Evolutionary conservation across 2,797 vertebrate species (phyloP), one percentile per base, ranked within the genome.

Genomic region (Phoeniculus purpureus): DNA sequence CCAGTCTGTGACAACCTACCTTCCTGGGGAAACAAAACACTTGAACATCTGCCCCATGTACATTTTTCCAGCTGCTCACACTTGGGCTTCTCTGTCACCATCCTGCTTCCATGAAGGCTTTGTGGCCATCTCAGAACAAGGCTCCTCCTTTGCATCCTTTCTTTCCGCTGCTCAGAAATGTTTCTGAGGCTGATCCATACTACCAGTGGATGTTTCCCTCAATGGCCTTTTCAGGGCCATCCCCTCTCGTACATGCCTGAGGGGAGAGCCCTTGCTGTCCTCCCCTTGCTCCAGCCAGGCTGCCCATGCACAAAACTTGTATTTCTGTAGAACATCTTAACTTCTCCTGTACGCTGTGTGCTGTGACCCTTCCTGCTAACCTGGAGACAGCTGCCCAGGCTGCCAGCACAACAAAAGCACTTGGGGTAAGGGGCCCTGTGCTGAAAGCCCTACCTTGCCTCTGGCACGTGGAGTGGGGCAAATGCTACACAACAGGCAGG

Each of bases 231-330:
- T 55, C 3, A 11, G 48, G 52, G 56, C 43, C 43, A 43, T 60
- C 12, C 12, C 13, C 31, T 88, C 11, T 7, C 62, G 7, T 26
- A 37, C 0, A 0, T 3, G 3, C 19, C 25, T 2, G 2, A 54
- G 55, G 72, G 22, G 59, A 87, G 48, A 81, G 56, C 26, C 14
- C 17, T 80, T 51, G 21, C 14, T 11, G 26, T 2, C 2, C 26
- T 91, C 17, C 27, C 23, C 37, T 51, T 8, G 0, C 14, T 45
- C 56, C 75, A 72, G 58, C 43, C 26, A 59, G 1, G 3, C 4
- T 0, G 6, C 43, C 34, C n/a, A 3, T 32, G 74, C 65, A 58
- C 43, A n/a, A 90, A 92, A 17, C 43, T 29, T 66, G 27, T 1
- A 18, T 56, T 81, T 88, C 54, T 64, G 56, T 52, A 40, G 61